Evolutionary conservation across 2,797 vertebrate genomes (phyloP).

Genomic region (Argya squamiceps): DNA sequence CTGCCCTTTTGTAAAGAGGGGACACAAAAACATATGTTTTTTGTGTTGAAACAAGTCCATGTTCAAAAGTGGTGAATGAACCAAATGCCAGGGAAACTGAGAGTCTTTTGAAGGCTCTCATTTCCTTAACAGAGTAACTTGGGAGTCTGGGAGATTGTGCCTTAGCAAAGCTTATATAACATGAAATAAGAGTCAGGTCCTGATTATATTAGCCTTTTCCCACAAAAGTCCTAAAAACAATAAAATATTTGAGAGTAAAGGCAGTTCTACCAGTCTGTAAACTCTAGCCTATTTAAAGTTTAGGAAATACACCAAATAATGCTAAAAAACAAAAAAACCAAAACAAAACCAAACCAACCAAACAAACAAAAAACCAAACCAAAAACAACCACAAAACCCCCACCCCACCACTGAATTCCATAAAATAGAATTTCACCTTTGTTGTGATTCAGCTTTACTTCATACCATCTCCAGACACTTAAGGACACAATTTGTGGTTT

Average conservation of each 20-base stretch:
- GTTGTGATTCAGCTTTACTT: background rate
- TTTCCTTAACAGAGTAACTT: background rate
- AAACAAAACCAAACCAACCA: too few species aligned
- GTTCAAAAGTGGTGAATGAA: accelerated
- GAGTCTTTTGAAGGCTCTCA: background rate
- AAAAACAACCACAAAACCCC: background rate
- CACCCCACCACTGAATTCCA: background rate
- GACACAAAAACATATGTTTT: background rate
- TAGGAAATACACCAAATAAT: background rate
- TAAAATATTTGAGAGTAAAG: background rate
- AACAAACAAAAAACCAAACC: background rate
- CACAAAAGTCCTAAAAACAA: background rate
- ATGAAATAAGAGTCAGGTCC: background rate
- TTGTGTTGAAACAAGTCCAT: background rate
- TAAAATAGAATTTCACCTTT: background rate
- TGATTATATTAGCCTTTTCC: background rate
- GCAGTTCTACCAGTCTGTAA: background rate
- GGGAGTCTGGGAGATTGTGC: background rate
- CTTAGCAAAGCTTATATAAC: background rate
- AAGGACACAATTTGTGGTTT: background rate
- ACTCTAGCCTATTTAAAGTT: background rate
- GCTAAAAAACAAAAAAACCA: background rate
- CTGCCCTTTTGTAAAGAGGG: background rate
- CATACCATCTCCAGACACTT: background rate
- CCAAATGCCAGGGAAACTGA: background rate